Conservation (phyloP, 2,113 vertebrate genomes). For the Leucopsar rothschildi region DNA sequence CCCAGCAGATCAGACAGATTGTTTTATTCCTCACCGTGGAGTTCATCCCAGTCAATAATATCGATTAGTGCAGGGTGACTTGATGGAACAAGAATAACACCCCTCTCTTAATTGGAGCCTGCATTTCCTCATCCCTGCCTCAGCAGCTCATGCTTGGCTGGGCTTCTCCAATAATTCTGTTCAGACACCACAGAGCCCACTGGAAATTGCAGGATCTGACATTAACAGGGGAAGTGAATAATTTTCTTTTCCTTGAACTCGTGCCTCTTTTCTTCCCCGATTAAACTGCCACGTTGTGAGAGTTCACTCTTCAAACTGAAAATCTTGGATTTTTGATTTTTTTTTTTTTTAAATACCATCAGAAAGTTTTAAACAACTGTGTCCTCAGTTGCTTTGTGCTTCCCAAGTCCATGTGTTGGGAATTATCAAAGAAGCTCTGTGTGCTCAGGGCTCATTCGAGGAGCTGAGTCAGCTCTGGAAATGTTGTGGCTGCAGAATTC, state of each 20-base stretch:
- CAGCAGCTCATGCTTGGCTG: slow-evolving; percentile 61
- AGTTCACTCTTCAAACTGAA: not conserved
- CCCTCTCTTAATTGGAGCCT: not conserved
- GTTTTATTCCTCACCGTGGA: slow-evolving; percentile 38
- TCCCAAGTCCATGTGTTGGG: not conserved
- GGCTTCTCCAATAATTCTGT: slow-evolving; percentile 71
- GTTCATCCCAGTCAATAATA: slow-evolving; percentile 72
- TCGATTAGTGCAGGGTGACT: slow-evolving; percentile 76
- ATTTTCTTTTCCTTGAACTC: not conserved
- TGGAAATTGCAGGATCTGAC: not conserved
- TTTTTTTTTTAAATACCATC: not conserved
- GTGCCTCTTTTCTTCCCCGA: rapidly evolving
- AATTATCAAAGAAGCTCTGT: not conserved
- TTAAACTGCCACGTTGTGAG: not conserved
- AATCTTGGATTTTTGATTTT: too few relatives aligned
- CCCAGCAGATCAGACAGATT: not conserved
- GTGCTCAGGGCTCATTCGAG: rapidly evolving
- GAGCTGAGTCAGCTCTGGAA: not conserved
- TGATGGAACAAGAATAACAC: slow-evolving; percentile 71
- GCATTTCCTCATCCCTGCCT: slow-evolving; percentile 33
- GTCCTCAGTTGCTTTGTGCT: not conserved
- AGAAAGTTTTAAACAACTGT: not conserved
- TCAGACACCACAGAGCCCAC: slow-evolving; percentile 40
- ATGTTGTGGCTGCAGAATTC: rapidly evolving
- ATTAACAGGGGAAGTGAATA: not conserved